Conservation (phyloP, 2,888 invertebrate genomes). For the Sinelater perroti region DNA sequence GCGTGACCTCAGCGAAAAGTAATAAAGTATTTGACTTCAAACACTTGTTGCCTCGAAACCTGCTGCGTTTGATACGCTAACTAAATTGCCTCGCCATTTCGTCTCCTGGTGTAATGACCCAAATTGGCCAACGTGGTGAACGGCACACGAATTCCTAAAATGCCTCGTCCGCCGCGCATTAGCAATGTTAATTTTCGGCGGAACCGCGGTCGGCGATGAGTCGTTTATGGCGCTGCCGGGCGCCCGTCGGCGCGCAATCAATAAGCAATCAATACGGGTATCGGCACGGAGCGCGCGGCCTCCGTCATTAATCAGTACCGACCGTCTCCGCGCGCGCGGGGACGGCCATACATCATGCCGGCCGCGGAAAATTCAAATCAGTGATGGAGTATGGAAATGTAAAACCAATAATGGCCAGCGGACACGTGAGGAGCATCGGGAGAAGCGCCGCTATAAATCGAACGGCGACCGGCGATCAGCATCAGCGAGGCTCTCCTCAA, state of each 20-base stretch:
- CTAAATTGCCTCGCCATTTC: slow-evolving; percentile 26
- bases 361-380: slow-evolving; percentile 18
- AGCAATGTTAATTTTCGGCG: not conserved
- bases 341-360: slow-evolving; percentile 14
- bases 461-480: not conserved
- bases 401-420: slow-evolving; percentile 6
- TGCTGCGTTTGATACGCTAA: slow-evolving; percentile 35
- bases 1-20: slow-evolving; percentile 30
- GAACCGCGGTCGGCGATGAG: no score
- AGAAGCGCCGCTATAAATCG: slow-evolving; percentile 3
- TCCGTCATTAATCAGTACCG: slow-evolving; percentile 25
- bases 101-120: slow-evolving; percentile 41
- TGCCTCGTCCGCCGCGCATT: slow-evolving; percentile 21
- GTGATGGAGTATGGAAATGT: slow-evolving; percentile 18
- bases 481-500: no score
- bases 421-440: slow-evolving; percentile 7
- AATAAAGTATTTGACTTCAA: slow-evolving; percentile 36
- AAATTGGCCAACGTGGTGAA: slow-evolving; percentile 42
- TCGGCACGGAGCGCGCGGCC: not conserved
- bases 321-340: slow-evolving; percentile 9
- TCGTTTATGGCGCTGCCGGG: no score
- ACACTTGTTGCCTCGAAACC: slow-evolving; percentile 42
- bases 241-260: slow-evolving; percentile 5
- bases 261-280: slow-evolving; percentile 4
- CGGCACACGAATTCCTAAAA: slow-evolving; percentile 41